Base-by-base conservation (phyloP, 92 coral and sea anemone genomes). In the Palythoa grandiflora region DNA sequence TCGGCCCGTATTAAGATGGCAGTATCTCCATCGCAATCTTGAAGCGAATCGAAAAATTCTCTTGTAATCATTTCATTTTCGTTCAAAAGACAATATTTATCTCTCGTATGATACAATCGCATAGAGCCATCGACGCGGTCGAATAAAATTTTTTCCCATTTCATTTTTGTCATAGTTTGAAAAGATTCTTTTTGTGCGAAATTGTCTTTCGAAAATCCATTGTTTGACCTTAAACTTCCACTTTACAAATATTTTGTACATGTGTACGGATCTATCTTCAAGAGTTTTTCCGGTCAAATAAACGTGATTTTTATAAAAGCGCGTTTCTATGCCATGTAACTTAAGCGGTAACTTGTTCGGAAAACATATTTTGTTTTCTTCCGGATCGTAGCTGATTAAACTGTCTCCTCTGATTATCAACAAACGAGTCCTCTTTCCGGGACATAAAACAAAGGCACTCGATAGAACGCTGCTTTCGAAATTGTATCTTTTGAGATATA, bases 81-180 rank as follows among this genome's bases (percentile, higher is more conserved):
- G 15, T 50, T 71, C 14, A 71, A 35, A 1, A 37, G 48, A 71
- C 37, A 50, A 71, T 71, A 71, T 36, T 35, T 71, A 71, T 71
- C 15, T 71, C 16, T 71, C 48, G 75, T 17, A 35, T 71, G 17
- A 71, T 71, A 71, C n/a, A 71, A 37, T 71, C 75, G 48, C 75
- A 71, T 71, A 1, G 75, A 71, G 8, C n/a, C 8, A 21, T 71
- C 75, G 3, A n/a, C n/a, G n/a, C 2, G 17, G 11, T 71, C 75
- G 15, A 71, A 12, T 19, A 71, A 2, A 1, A 71, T n/a, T 71
- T 71, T 71, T 71, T n/a, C 75, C 75, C 75, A 71, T 71, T 3
- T 71, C 75, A 35, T 71, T 71, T 1, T 71, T 71, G n/a, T 4
- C 17, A 11, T 71, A 35, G 8, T 6, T 71, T 71, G 75, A 37